Evolutionary conservation across 2,797 vertebrate genomes (phyloP).

Genomic region (Helarctos malayanus): DNA sequence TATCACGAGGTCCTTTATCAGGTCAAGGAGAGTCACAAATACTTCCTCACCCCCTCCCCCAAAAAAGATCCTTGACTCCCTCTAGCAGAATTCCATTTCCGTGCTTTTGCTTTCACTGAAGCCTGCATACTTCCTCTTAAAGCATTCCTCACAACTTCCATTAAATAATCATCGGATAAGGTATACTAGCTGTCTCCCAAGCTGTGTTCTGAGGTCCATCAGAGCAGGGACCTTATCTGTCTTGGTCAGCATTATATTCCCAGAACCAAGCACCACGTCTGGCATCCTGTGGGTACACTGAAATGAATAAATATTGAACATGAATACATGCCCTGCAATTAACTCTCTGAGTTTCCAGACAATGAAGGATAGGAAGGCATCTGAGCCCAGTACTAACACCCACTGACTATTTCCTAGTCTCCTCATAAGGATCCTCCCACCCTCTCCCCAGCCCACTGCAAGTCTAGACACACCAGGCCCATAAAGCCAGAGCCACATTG

Average conservation of each 20-base stretch:
- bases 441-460: background rate
- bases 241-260: background rate
- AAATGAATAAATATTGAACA: background rate
- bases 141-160: background rate
- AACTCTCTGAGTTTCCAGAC: background rate
- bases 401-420: conserved; percentile 50
- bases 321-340: background rate
- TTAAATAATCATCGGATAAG: background rate
- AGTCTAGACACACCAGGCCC: conserved; percentile 72
- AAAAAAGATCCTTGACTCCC: background rate
- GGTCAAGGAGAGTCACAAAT: background rate
- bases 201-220: background rate
- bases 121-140: background rate
- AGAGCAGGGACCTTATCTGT: background rate
- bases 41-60: rapidly evolving
- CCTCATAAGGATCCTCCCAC: background rate
- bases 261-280: background rate
- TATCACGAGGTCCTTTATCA: background rate
- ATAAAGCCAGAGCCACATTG: background rate
- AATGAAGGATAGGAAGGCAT: conserved; percentile 41
- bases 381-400: background rate
- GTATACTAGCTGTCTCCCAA: background rate
- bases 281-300: background rate
- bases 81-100: background rate
- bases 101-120: background rate